Conservation (phyloP, 2,888 invertebrate genomes). For the Piscicola geometra region DNA sequence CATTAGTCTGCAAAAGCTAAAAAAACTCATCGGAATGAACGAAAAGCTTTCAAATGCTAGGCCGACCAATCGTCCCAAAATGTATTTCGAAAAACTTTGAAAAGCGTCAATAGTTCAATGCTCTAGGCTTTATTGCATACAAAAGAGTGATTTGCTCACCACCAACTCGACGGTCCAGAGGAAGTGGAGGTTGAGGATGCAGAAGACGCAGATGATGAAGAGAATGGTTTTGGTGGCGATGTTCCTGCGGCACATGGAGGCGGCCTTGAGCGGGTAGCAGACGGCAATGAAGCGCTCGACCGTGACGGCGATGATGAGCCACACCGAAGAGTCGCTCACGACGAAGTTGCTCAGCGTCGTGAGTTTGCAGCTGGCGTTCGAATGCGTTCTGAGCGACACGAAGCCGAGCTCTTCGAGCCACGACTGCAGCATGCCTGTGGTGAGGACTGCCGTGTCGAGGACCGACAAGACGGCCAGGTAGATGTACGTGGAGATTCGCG, state of each 20-base stretch:
- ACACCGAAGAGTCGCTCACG: slow-evolving; percentile 49
- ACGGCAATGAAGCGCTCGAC: slow-evolving; percentile 46
- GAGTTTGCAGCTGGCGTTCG: slow-evolving; percentile 50
- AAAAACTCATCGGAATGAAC: no score
- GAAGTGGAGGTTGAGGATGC: slow-evolving; percentile 50
- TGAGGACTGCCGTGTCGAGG: slow-evolving; percentile 51
- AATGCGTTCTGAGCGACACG: slow-evolving; percentile 46
- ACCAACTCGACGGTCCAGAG: slow-evolving; percentile 48
- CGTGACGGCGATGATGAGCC: slow-evolving; percentile 45
- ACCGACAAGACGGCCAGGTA: slow-evolving; percentile 51
- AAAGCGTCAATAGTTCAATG: no score
- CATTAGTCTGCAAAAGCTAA: no score
- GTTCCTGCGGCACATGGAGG: slow-evolving; percentile 47
- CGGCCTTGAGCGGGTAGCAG: slow-evolving; percentile 50
- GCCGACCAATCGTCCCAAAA: no score
- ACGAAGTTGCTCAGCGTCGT: slow-evolving; percentile 48
- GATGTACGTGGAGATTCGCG: slow-evolving; percentile 50
- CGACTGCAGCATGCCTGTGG: slow-evolving; percentile 48
- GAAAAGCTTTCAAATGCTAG: no score
- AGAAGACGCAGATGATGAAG: slow-evolving; percentile 45
- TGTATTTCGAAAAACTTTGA: no score
- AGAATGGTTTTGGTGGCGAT: slow-evolving; percentile 46
- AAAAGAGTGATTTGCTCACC: no score
- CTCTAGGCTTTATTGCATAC: no score
- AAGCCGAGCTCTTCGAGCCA: slow-evolving; percentile 50